Conservation (phyloP, 2,113 vertebrate genomes). For the Eolophus roseicapilla region DNA sequence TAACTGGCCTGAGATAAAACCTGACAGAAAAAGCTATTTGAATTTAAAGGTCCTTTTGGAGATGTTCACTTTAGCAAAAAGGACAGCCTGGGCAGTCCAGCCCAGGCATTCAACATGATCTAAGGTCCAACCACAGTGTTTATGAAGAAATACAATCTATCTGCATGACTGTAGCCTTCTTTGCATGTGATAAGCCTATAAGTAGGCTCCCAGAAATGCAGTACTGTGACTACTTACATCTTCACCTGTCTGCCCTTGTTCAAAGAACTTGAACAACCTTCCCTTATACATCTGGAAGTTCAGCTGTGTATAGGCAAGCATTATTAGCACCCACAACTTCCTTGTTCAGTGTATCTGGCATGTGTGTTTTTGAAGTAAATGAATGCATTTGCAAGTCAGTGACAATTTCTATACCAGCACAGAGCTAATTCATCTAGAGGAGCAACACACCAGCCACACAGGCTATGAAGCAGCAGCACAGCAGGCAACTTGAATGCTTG, state of each 20-base stretch:
- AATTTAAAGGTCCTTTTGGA: neutral
- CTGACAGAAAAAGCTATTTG: neutral
- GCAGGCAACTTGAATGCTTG: neutral
- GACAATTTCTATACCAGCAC: neutral
- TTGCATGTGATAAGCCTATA: neutral
- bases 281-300: neutral
- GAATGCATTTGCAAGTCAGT: neutral
- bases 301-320: neutral
- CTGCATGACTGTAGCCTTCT: fast-evolving
- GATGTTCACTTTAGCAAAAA: neutral
- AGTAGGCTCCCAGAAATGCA: neutral
- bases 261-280: neutral
- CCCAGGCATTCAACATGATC: neutral
- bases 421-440: neutral
- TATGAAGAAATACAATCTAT: neutral
- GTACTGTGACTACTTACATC: neutral
- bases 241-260: neutral
- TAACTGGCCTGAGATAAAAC: neutral
- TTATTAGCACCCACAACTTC: neutral
- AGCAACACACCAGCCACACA: neutral
- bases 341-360: neutral
- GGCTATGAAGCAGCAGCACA: neutral
- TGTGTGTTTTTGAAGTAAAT: neutral
- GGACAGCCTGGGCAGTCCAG: neutral
- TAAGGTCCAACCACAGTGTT: neutral